These are phyloP conservation scores for Loris lydekkerianus DNA, from an alignment of 2,797 vertebrate genomes.

Conservation along the genomic window DNA sequence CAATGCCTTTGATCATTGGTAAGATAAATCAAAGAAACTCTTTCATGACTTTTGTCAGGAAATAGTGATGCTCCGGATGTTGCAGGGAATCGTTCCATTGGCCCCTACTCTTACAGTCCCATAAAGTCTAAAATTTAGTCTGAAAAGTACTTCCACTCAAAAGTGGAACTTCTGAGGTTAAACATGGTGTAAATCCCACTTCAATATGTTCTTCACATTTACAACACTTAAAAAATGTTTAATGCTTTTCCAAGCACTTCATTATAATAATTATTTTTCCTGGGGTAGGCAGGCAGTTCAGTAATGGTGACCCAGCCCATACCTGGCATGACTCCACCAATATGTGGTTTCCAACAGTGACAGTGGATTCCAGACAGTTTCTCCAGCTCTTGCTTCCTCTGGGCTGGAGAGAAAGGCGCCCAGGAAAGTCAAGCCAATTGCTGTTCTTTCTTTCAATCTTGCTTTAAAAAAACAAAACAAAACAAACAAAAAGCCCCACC, in stretches of 20 bases:
- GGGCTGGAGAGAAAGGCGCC: not conserved
- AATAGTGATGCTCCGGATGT: not conserved
- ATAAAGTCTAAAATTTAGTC: not conserved
- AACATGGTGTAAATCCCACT: not conserved
- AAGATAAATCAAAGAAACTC: slow-evolving; percentile 41
- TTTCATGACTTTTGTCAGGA: not conserved
- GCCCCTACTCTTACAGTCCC: not conserved
- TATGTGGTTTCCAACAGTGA: not conserved
- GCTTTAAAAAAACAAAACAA: not conserved
- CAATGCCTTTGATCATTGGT: not conserved
- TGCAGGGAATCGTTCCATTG: not conserved
- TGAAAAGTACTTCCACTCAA: not conserved
- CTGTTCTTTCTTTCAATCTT: not conserved
- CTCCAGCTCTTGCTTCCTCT: not conserved
- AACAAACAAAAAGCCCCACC: too few relatives aligned
- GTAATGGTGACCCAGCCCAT: not conserved
- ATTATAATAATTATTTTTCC: slow-evolving; percentile 24
- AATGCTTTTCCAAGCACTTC: not conserved
- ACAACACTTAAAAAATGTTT: not conserved
- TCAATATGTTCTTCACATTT: not conserved
- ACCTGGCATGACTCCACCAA: not conserved
- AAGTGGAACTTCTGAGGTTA: not conserved
- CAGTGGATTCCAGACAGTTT: not conserved
- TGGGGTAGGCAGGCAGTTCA: not conserved
- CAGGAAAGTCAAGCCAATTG: not conserved